Conservation (phyloP, 30 jellyfish, hydroid and myxozoan species). For the Cassiopea xamachana region DNA sequence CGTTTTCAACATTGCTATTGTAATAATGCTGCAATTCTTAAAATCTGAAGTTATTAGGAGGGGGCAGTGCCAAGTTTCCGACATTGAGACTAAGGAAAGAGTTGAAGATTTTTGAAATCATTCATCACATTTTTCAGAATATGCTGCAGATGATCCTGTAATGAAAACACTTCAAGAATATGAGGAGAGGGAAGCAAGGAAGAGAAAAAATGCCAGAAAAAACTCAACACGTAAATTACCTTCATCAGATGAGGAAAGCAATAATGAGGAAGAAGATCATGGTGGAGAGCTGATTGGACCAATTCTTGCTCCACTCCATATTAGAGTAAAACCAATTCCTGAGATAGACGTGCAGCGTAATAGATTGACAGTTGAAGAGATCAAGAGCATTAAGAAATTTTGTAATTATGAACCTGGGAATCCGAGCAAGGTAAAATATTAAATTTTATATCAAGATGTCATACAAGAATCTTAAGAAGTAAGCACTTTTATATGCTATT, state of each 20-base stretch:
- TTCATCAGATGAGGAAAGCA: background rate
- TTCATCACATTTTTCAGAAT: conserved; percentile 20
- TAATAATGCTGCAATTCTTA: background rate
- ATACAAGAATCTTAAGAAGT: too few relatives aligned
- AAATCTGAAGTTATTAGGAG: background rate
- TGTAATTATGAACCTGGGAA: conserved; percentile 68
- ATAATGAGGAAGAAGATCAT: conserved; percentile 28
- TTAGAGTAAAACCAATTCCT: conserved; percentile 72
- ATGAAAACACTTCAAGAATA: conserved; percentile 79
- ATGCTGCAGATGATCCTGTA: conserved; percentile 83
- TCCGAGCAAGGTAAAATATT: conserved; percentile 73
- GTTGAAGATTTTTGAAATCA: too few relatives aligned
- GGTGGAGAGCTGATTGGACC: conserved; percentile 80
- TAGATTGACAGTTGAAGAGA: conserved; percentile 44
- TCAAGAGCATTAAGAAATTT: conserved; percentile 65
- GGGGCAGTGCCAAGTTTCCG: background rate
- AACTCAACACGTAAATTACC: background rate
- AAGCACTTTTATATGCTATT: too few relatives aligned
- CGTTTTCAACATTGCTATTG: too few relatives aligned
- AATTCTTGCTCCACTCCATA: conserved; percentile 72
- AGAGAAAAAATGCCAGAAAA: background rate
- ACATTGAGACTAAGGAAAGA: too few relatives aligned
- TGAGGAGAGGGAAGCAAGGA: conserved; percentile 70
- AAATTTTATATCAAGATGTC: background rate
- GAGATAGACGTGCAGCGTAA: conserved; percentile 46